Conservation (phyloP, 2,888 invertebrate species). For the Sthenelais limicola region DNA sequence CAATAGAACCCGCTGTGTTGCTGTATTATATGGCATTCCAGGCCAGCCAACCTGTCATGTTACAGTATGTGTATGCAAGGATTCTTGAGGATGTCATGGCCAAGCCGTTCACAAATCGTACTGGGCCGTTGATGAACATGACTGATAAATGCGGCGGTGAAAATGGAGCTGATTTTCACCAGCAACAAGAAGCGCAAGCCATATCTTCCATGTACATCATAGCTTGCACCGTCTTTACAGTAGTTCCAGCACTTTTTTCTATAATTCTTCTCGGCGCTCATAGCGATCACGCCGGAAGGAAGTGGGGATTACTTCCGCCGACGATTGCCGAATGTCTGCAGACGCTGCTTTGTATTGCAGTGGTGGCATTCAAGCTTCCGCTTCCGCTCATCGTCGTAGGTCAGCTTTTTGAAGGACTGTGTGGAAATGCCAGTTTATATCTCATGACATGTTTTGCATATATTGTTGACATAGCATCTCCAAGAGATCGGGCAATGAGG, state of each 20-base stretch:
- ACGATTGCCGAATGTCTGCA: neutral
- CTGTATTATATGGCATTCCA: neutral
- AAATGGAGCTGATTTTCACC: neutral
- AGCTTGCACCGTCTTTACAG: neutral
- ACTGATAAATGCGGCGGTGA: neutral
- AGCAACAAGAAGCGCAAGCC: neutral
- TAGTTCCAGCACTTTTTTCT: neutral
- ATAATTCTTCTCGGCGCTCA: no score
- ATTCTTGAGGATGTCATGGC: neutral
- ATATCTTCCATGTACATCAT: neutral
- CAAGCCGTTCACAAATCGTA: neutral
- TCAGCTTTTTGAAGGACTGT: neutral
- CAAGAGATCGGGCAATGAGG: neutral
- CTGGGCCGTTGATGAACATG: neutral
- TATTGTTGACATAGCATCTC: neutral
- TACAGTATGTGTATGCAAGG: neutral
- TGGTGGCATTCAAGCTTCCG: neutral
- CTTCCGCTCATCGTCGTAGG: neutral
- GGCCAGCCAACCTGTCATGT: neutral
- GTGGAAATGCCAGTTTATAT: neutral
- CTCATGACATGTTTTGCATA: neutral
- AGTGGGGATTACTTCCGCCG: neutral
- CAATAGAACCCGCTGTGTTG: neutral
- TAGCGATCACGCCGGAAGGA: no score
- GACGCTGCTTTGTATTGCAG: neutral